phyloP scores from a whole-genome alignment of 2,888 invertebrate genomes.

The Drosophila testacea region DNA sequence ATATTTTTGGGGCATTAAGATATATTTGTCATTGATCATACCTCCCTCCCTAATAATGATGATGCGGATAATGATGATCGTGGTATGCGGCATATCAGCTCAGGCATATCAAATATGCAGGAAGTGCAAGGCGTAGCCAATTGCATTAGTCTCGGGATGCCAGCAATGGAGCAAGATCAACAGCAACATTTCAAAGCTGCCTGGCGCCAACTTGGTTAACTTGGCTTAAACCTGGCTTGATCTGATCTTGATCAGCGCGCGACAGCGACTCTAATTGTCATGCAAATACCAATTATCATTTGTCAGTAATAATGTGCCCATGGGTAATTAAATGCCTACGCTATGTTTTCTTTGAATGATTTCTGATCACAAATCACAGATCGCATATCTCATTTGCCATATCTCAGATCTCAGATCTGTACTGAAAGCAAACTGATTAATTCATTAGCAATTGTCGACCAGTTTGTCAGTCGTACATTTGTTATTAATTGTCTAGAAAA shows the following conservation, averaged over 20 bases:
- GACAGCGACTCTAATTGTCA: constrained; percentile 70
- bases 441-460: constrained; percentile 73
- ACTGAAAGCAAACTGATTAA: constrained; percentile 52
- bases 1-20: constrained; percentile 42
- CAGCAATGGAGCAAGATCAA: constrained; percentile 26
- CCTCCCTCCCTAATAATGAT: neutral
- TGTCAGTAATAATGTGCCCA: constrained; percentile 68
- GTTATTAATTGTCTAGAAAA: constrained; percentile 68
- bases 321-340: constrained; percentile 67
- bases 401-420: constrained; percentile 30
- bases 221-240: constrained; percentile 18
- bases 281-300: constrained; percentile 79
- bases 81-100: constrained; percentile 50
- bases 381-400: constrained; percentile 1
- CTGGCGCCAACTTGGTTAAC: constrained; percentile 58
- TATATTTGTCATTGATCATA: constrained; percentile 46
- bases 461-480: constrained; percentile 68
- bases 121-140: constrained; percentile 69
- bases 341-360: constrained; percentile 49
- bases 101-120: constrained; percentile 68
- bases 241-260: constrained; percentile 36
- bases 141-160: constrained; percentile 62
- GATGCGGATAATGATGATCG: constrained; percentile 26
- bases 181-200: constrained; percentile 71
- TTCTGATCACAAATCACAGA: constrained; percentile 45